Conservation (phyloP, 1,140 invertebrate species). For the Plutomurus gul region DNA sequence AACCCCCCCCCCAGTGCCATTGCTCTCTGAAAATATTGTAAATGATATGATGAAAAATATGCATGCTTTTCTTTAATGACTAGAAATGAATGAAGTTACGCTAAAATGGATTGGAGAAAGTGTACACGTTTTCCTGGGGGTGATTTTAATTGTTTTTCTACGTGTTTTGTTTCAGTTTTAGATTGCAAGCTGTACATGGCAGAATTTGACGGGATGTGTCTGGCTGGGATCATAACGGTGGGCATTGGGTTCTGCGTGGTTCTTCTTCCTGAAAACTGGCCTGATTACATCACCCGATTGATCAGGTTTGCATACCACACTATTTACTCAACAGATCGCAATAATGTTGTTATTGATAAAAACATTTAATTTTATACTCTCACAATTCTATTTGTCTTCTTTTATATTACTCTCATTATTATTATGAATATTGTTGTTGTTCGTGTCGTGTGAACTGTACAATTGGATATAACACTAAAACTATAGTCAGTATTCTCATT, state of each 20-base stretch:
- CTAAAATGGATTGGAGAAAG: background rate
- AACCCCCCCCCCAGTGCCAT: too few relatives aligned
- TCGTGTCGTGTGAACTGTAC: background rate
- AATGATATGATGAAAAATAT: too few relatives aligned
- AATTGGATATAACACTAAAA: background rate
- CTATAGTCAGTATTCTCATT: too few relatives aligned
- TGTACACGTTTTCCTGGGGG: background rate
- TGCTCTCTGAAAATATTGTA: too few relatives aligned
- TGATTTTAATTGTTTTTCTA: conserved; percentile 54
- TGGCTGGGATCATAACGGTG: conserved; percentile 88
- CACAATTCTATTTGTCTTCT: background rate
- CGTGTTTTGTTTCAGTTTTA: conserved; percentile 67
- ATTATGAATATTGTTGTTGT: too few relatives aligned
- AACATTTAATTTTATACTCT: conserved; percentile 7
- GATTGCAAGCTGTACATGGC: conserved; percentile 83
- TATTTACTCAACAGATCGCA: conserved; percentile 44
- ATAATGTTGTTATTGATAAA: conserved; percentile 21
- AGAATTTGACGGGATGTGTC: conserved; percentile 89
- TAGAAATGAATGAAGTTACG: conserved; percentile 28
- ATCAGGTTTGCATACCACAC: conserved; percentile 67
- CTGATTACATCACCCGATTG: conserved; percentile 85
- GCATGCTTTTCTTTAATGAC: background rate
- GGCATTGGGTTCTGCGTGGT: conserved; percentile 88
- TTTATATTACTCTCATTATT: background rate
- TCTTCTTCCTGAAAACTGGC: conserved; percentile 94